These are phyloP conservation scores for Drosophila anceps DNA, from an alignment of 2,888 invertebrate species.

Conservation along the genomic window DNA sequence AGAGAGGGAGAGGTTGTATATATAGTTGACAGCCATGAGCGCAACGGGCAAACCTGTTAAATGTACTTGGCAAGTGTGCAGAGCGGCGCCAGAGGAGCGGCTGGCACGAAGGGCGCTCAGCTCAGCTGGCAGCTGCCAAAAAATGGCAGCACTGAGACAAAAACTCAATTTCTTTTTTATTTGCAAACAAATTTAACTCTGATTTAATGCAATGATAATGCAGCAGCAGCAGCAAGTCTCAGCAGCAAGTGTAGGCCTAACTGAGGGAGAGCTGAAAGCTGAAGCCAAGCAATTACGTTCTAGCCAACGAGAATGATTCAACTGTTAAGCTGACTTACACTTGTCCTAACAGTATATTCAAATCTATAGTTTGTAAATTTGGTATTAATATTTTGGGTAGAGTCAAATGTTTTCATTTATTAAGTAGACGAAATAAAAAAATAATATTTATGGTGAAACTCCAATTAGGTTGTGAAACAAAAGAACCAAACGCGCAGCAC, in stretches of 20 bases:
- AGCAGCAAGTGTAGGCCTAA: neutral
- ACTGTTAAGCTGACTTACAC: too few relatives aligned
- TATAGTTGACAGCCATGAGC: neutral
- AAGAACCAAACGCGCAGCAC: too few relatives aligned
- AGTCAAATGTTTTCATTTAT: too few relatives aligned
- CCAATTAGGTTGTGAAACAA: too few relatives aligned
- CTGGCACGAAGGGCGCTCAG: neutral
- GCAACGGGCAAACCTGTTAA: neutral
- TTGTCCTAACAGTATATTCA: too few relatives aligned
- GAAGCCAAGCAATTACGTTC: too few relatives aligned
- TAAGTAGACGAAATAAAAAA: too few relatives aligned
- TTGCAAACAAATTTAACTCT: neutral
- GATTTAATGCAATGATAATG: neutral
- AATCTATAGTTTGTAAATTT: too few relatives aligned
- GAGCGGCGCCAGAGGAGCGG: neutral
- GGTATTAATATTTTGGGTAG: too few relatives aligned
- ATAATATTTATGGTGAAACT: too few relatives aligned
- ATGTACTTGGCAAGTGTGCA: slow-evolving; percentile 25
- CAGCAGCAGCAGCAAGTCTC: neutral
- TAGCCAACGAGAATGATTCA: neutral
- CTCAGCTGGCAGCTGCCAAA: slow-evolving; percentile 11
- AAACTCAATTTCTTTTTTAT: neutral
- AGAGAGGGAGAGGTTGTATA: neutral
- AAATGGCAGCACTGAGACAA: slow-evolving; percentile 12
- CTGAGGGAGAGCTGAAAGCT: neutral